Evolutionary conservation across 1,140 invertebrate species (phyloP), one percentile per base, ranked within the genome.

Genomic region (Pararge aegeria): DNA sequence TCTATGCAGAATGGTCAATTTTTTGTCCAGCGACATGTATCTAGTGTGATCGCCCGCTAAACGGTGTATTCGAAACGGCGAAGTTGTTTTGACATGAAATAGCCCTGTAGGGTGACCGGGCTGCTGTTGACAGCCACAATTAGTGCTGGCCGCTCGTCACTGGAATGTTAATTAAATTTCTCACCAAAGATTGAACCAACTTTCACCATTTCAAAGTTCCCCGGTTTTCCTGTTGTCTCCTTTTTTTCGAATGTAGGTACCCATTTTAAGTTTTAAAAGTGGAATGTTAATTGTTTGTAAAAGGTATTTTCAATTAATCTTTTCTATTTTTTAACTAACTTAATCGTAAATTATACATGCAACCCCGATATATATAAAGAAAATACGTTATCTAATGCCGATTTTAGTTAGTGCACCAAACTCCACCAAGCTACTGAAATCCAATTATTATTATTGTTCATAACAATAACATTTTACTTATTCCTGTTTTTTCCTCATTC

Each of bases 121-220:
- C 62, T 81, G 80, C 1, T 44, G 53, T 21, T 81, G 80, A 81
- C 80, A 80, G 74, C 57, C 60, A 67, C 73, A 76, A 83, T 83
- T 83, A 76, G 60, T 52, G 46, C 54, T 55, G 54, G 54, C 42
- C 55, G 57, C 70, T 70, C 68, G 68, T 68, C 18, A 56, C 57
- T 53, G 67, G 72, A 75, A 76, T 75, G 70, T 83, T 81, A 85
- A 81, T 83, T 80, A 79, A 81, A 80, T 83, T 78, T 72, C 64
- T 50, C 61, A 48, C 57, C 58, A 64, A 80, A 77, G 66, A 73
- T 69, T 64, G 59, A 52, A 66, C 30, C 58, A 79, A 81, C 68
- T 80, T 81, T 68, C 27, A 38, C 65, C 53, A 64, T 78, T 80
- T 66, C 68, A 69, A 67, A 46, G 42, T 46, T 46, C 16, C 18